Evolutionary conservation across 2,797 vertebrate species (phyloP), one percentile per base, ranked within the genome.

Genomic region (Anisognathus igniventris): DNA sequence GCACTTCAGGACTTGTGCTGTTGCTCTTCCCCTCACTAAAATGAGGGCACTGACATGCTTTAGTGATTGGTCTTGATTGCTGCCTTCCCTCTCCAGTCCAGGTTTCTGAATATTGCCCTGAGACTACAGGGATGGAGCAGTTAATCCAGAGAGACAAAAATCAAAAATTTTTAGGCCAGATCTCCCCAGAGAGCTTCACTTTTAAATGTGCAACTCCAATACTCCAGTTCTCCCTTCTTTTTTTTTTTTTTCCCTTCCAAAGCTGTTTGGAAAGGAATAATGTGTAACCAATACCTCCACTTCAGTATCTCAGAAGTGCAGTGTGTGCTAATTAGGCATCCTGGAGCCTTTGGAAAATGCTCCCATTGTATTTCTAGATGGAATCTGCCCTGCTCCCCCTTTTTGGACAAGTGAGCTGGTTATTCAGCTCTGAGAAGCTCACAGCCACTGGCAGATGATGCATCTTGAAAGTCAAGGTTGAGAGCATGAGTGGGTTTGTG

Each of bases 261-360:
- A 94, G 74, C 86, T 71, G 56, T 73, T 91, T 70, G 75, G 71
- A 76, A 77, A 37, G 68, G 80, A 90, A 64, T 76, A 64, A 86
- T 23, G 40, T 86, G 73, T 93, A 93, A 96, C 3, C 0, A 62
- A 92, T 91, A 88, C 51, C 80, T 50, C 19, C 56, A 58, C 73
- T 20, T 68, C 68, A 48, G 74, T 39, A 42, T 67, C 87, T 80
- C 72, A 66, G 54, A 80, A 90, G 72, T 64, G 67, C 50, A n/a
- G 12, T 40, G 67, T 91, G 84, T 83, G 77, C 92, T 95, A 94
- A 95, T 96, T 44, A 90, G 57, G 91, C 92, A 80, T 93, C 90
- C 86, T 40, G 81, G 72, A 95, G 67, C 88, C 84, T 91, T 77
- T 81, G 85, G 91, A 94, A 92, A 87, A 66, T 19, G 53, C 48